These are phyloP conservation scores for Meghimatium bilineatum DNA, from an alignment of 2,888 invertebrate genomes.

Conservation along the genomic window DNA sequence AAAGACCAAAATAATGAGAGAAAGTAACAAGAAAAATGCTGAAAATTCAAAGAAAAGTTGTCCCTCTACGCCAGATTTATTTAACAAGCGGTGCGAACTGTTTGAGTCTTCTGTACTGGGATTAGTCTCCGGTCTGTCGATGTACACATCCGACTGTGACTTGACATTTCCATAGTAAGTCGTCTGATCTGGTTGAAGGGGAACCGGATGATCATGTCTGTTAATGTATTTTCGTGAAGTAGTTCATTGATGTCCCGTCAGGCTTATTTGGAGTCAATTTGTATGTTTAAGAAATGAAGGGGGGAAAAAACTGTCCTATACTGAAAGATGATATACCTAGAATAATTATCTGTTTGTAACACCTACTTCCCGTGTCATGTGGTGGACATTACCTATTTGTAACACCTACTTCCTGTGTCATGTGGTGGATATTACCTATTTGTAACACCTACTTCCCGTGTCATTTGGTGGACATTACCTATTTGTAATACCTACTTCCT, in stretches of 20 bases:
- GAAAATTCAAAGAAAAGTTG: neutral
- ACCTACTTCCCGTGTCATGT: too few relatives aligned
- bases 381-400: too few relatives aligned
- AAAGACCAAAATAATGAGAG: neutral
- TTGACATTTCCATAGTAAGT: neutral
- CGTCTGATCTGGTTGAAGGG: neutral
- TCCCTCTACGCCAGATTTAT: neutral
- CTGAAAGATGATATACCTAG: too few relatives aligned
- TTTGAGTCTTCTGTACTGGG: neutral
- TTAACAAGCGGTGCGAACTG: neutral
- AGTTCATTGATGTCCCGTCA: neutral
- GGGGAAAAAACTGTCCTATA: too few relatives aligned
- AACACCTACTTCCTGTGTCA: too few relatives aligned
- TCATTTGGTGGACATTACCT: too few relatives aligned
- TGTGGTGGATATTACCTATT: too few relatives aligned
- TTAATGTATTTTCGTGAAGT: neutral
- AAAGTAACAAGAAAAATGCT: neutral
- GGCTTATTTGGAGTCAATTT: neutral
- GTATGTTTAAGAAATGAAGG: too few relatives aligned
- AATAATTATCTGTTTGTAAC: too few relatives aligned
- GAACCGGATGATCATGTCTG: neutral
- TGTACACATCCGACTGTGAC: neutral
- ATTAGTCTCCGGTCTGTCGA: neutral
- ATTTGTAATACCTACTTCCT: too few relatives aligned
- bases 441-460: too few relatives aligned